A percentile compares a stretch with the other conserved stretches of the same genome.
phyloP scores from a whole-genome alignment of 2,113 vertebrate species.

The Blennius ocellaris region DNA sequence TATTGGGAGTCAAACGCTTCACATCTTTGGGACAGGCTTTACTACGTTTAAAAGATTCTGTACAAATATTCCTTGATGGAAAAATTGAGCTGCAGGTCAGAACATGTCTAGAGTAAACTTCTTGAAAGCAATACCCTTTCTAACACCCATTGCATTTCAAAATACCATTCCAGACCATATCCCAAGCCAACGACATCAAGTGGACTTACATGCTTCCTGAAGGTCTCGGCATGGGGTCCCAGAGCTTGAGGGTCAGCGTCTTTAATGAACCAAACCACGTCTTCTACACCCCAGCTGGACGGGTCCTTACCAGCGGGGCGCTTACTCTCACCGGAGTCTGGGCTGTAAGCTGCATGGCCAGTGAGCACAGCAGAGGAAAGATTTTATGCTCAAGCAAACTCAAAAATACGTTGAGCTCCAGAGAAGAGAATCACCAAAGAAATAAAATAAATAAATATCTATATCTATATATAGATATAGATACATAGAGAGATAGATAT shows the following conservation, averaged over 20 bases:
- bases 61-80: neutral
- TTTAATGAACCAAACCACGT: conserved; percentile 94
- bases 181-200: neutral
- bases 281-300: conserved; percentile 93
- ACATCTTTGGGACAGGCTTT: neutral
- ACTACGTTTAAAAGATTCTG: neutral
- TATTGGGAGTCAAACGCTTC: conserved; percentile 9
- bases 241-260: conserved; percentile 95
- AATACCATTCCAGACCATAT: neutral
- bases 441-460: too few species aligned
- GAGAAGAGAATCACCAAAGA: too few species aligned
- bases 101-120: neutral
- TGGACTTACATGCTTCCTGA: conserved; percentile 93
- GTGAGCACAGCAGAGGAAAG: conserved; percentile 4
- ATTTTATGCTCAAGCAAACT: neutral
- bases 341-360: conserved; percentile 83
- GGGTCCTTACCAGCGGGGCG: conserved; percentile 89
- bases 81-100: neutral
- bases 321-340: conserved; percentile 83
- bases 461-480: too few species aligned
- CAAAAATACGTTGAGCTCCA: neutral
- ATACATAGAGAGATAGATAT: too few species aligned
- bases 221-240: conserved; percentile 93
- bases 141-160: neutral
- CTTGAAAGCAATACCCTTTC: neutral